A percentile compares a stretch with the other conserved stretches of the same genome.
Conservation (phyloP, 2,797 vertebrate species). For the Cephalopachus bancanus region DNA sequence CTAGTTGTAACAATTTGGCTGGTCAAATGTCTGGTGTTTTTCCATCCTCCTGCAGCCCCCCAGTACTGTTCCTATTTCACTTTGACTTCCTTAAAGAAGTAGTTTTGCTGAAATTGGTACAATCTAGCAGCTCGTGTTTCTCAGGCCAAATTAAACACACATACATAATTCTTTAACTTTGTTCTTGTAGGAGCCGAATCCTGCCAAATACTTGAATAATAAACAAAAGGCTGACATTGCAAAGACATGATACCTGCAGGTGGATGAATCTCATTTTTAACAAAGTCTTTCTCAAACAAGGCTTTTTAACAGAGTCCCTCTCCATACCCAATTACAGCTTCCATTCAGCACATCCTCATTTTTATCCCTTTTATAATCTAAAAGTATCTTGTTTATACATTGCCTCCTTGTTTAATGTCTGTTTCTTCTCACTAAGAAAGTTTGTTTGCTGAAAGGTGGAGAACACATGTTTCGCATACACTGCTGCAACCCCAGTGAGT, state of each 20-base stretch:
- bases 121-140: not conserved
- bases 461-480: not conserved
- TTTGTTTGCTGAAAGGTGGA: not conserved
- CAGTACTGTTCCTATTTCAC: too few relatives aligned
- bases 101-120: not conserved
- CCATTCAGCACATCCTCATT: not conserved
- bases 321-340: not conserved
- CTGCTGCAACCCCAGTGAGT: not conserved
- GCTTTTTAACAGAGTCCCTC: not conserved
- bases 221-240: not conserved
- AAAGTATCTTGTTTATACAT: not conserved
- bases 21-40: too few relatives aligned
- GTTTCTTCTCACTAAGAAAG: not conserved
- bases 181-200: not conserved
- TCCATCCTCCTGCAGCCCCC: too few relatives aligned
- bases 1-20: too few relatives aligned
- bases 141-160: rapidly evolving
- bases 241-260: not conserved
- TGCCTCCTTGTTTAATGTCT: not conserved
- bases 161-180: not conserved
- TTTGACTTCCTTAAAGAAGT: not conserved
- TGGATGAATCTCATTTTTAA: not conserved
- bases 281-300: not conserved
- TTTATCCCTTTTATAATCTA: not conserved
- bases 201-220: not conserved